Evolutionary conservation across 1,140 invertebrate genomes (phyloP), one percentile per base, ranked within the genome.

Genomic region (Drosophila jambulina): DNA sequence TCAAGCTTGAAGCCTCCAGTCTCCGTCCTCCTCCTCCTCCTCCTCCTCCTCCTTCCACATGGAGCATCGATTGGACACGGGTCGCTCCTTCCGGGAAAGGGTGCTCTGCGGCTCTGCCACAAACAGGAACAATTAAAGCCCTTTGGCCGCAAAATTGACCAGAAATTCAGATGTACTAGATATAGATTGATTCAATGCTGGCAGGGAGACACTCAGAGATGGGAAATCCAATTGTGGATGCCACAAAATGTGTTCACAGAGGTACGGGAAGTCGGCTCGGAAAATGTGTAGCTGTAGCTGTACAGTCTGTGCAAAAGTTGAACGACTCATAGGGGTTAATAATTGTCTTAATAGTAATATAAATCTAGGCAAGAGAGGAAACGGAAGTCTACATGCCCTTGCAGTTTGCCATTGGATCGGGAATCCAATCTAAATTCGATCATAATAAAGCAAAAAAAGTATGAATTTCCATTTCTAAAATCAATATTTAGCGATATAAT

Each of bases 41-140:
- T 12, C 4, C 4, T 21, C 23, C 23, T 25, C 45, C 40, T 43
- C 4, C n/a, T n/a, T n/a, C 43, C 42, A 21, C 42, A 21, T 21
- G 42, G 36, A 53, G 68, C 69, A 58, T 71, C 48, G 36, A 71
- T 72, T 72, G 34, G 21, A 51, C n/a, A 27, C 23, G 67, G 54
- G 10, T 23, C 2, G n/a, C 19, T 46, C 25, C n/a, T 54, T n/a
- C 25, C 6, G 17, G 1, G 1, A 1, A 54, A 54, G 17, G 32
- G 19, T 17, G 1, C 4, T 1, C 25, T 7, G 19, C 27, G 49
- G n/a, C n/a, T 19, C 27, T 53, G 49, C 51, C 51, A 36, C 34
- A 42, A 23, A 45, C 54, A 34, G 42, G 42, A 21, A 21, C 53
- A 23, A 42, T 29, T 32, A 23, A 40, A 72, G 43, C 43, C 32